These are phyloP conservation scores for Prionace glauca DNA, from an alignment of 2,797 vertebrate species.

Conservation along the genomic window DNA sequence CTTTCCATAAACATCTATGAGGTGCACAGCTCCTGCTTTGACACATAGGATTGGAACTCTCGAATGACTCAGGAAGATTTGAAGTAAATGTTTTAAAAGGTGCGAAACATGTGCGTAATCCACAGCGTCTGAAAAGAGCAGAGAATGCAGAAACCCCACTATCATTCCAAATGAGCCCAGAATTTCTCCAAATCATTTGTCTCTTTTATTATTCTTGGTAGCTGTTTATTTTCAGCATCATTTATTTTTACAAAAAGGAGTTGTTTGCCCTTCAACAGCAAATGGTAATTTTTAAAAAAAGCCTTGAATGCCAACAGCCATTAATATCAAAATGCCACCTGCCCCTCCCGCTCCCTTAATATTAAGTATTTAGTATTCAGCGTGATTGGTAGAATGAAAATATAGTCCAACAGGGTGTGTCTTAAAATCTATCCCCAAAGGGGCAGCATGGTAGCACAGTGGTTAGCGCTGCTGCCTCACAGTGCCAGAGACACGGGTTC, in stretches of 20 bases:
- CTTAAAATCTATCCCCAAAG: not conserved
- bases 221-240: not conserved
- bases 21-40: not conserved
- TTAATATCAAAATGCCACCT: not conserved
- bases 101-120: not conserved
- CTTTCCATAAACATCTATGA: slow-evolving; percentile 15
- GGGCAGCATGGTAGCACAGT: no score
- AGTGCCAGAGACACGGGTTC: no score
- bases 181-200: not conserved
- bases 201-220: not conserved
- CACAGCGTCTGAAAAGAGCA: not conserved
- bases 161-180: not conserved
- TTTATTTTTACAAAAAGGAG: not conserved
- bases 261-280: no score
- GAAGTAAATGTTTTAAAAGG: not conserved
- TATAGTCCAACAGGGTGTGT: not conserved
- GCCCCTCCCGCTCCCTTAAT: not conserved
- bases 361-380: not conserved
- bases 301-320: no score
- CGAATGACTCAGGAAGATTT: not conserved
- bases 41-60: not conserved
- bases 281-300: not conserved
- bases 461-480: no score
- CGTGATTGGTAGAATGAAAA: not conserved
- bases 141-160: not conserved